Evolutionary conservation across 2,113 vertebrate genomes (phyloP).

Genomic region (Cygnus buccinator): DNA sequence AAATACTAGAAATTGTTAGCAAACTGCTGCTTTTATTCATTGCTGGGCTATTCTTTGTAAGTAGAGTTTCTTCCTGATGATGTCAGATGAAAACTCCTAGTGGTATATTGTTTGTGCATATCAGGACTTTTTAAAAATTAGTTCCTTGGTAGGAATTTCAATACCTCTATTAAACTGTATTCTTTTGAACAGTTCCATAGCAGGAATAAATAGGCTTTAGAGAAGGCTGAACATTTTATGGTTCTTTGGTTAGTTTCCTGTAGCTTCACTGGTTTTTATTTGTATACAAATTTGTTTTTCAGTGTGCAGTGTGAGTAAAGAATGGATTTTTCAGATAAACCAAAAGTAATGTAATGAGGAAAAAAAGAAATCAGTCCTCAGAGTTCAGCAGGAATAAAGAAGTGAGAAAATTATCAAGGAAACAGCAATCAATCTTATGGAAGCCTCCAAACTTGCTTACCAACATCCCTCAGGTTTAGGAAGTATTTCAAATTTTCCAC

Average conservation of each 20-base stretch:
- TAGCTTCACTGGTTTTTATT: neutral
- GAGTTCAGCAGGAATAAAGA: neutral
- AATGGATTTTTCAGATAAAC: neutral
- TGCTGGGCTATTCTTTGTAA: neutral
- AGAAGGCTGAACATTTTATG: neutral
- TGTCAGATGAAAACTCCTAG: neutral
- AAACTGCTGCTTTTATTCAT: neutral
- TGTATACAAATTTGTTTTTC: neutral
- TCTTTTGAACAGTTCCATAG: neutral
- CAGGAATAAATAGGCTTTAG: neutral
- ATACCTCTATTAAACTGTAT: neutral
- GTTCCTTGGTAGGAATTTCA: neutral
- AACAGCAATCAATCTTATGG: neutral
- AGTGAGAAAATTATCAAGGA: neutral
- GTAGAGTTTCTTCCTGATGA: neutral
- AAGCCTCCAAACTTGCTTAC: neutral
- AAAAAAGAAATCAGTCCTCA: neutral
- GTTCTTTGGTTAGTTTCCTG: neutral
- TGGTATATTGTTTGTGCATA: neutral
- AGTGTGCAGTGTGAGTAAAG: neutral
- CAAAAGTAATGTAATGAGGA: neutral
- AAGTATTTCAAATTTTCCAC: constrained; percentile 23
- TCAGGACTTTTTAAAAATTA: neutral
- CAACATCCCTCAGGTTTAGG: neutral
- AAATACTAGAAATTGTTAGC: neutral